A percentile compares a stretch with the other conserved stretches of the same genome.
These are phyloP conservation scores for Onchidella celtica DNA, from an alignment of 2,888 invertebrate species.

Conservation along the genomic window DNA sequence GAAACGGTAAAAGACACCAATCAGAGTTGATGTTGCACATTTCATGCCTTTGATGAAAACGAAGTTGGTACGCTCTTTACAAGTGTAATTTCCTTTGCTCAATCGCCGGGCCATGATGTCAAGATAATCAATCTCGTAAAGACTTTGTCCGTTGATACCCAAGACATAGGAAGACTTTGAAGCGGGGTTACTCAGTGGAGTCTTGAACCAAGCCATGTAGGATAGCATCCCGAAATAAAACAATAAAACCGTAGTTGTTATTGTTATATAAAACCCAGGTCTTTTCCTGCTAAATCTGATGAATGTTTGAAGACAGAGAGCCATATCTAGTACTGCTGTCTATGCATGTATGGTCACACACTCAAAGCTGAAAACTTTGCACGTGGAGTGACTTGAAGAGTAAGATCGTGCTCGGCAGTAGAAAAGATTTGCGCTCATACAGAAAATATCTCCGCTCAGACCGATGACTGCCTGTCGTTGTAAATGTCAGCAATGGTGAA, in stretches of 20 bases:
- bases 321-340: too few relatives aligned
- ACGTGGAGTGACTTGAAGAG: too few relatives aligned
- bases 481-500: too few relatives aligned
- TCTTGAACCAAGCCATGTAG: neutral
- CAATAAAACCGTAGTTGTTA: neutral
- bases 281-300: neutral
- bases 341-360: too few relatives aligned
- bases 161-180: neutral
- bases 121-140: neutral
- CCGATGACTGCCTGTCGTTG: too few relatives aligned
- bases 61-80: slow-evolving; percentile 60
- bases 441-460: too few relatives aligned
- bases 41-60: slow-evolving; percentile 79
- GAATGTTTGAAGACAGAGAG: too few relatives aligned
- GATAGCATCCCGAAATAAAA: neutral
- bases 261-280: neutral
- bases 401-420: too few relatives aligned
- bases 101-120: neutral
- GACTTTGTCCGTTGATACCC: neutral
- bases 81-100: neutral
- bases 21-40: slow-evolving; percentile 77
- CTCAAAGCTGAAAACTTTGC: too few relatives aligned
- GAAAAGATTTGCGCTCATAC: too few relatives aligned
- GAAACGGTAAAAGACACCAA: slow-evolving; percentile 73
- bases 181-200: neutral